Base-by-base conservation (phyloP, 2,113 vertebrate species). In the Oreochromis niloticus region DNA sequence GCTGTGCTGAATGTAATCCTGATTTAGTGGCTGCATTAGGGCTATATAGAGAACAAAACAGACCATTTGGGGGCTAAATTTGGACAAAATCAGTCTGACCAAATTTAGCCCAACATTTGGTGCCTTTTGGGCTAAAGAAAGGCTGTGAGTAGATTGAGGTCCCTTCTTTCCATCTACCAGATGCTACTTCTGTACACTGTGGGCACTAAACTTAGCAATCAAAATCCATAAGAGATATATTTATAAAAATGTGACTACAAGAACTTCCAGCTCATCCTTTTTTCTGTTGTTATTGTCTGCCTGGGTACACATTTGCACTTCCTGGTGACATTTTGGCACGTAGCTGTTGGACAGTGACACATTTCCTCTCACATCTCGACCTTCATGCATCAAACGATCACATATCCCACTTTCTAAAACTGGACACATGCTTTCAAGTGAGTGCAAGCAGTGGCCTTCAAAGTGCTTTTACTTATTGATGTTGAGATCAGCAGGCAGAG, bases 401-500 rank as follows among this genome's bases (percentile, higher is more conserved):
- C 8, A 2, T 61, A 82, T 73, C 59, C 57, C 63, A 3, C 71
- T 89, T 79, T 59, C 82, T 81, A 24, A 82, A 90, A 68, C n/a
- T 24, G 59, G 36, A 82, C 50, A 34, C 81, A 19, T 41, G 22
- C 85, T 91, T 93, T 91, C 86, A 92, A 83, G 90, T 87, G 81
- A 24, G 36, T 46, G 41, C n/a, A 41, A 84, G 84, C 83, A 32
- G 19, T 9, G 48, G 22, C 82, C 84, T 91, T 93, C 88, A 92
- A 88, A 92, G 86, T 56, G 59, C 30, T 88, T 93, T 92, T 91
- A 92, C 80, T 94, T 92, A 90, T 87, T 94, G 78, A 94, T 92
- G 91, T 7, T 16, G 82, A 66, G 83, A 80, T 75, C 68, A 56
- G n/a, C 4, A 12, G n/a, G 66, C 41, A 14, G 68, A 12, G 9